Conservation (phyloP, 2,888 invertebrate species). For the Lasius fuliginosus region DNA sequence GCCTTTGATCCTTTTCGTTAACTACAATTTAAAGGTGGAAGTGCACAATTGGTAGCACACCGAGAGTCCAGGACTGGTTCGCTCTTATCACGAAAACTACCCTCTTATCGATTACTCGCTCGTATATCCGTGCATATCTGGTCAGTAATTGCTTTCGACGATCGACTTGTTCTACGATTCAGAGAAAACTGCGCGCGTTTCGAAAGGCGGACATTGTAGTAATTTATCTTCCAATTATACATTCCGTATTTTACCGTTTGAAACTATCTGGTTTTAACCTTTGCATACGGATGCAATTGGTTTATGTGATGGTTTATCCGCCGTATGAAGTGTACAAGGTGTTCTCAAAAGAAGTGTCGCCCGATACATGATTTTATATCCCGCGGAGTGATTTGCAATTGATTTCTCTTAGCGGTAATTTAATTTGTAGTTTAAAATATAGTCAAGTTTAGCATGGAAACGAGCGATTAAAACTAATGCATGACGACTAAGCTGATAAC, state of each 20-base stretch:
- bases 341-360: slow-evolving; percentile 13
- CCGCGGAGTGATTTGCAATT: slow-evolving; percentile 19
- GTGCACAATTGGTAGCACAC: slow-evolving; percentile 48
- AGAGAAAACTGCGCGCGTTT: slow-evolving; percentile 5
- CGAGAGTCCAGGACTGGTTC: slow-evolving; percentile 28
- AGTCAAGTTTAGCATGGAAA: not conserved
- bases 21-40: slow-evolving; percentile 65
- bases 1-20: slow-evolving; percentile 71
- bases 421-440: slow-evolving; percentile 31
- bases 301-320: slow-evolving; percentile 2
- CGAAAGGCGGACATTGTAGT: slow-evolving; percentile 17
- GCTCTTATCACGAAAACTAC: slow-evolving; percentile 42
- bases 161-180: slow-evolving; percentile 33
- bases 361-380: slow-evolving; percentile 14
- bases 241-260: slow-evolving; percentile 31
- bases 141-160: slow-evolving; percentile 31
- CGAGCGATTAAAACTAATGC: not conserved
- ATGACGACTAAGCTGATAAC: not conserved
- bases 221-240: slow-evolving; percentile 36
- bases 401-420: slow-evolving; percentile 13
- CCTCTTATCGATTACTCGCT: slow-evolving; percentile 58
- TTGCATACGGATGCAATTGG: not conserved
- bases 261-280: slow-evolving; percentile 7
- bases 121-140: slow-evolving; percentile 57
- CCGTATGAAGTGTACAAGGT: not conserved